Evolutionary conservation across 2,888 invertebrate genomes (phyloP).

Genomic region (Xanthia togata): DNA sequence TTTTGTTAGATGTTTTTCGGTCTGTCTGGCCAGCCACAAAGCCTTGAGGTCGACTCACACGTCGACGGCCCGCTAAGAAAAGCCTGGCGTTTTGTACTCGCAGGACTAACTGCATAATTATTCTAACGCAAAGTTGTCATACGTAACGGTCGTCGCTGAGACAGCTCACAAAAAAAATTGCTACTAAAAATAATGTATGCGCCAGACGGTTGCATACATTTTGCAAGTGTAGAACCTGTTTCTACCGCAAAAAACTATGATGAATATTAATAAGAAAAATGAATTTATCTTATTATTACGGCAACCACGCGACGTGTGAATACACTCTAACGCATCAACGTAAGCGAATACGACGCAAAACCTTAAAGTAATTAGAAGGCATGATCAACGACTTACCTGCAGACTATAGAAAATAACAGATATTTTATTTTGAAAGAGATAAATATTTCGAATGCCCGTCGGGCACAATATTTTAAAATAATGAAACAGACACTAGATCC

Average conservation of each 20-base stretch:
- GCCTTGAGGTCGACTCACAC: slow-evolving; percentile 70
- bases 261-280: slow-evolving; percentile 47
- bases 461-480: slow-evolving; percentile 52
- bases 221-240: slow-evolving; percentile 56
- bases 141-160: slow-evolving; percentile 53
- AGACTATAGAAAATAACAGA: slow-evolving; percentile 45
- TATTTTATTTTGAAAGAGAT: slow-evolving; percentile 38
- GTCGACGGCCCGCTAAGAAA: slow-evolving; percentile 64
- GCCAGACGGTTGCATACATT: slow-evolving; percentile 54
- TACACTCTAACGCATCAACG: slow-evolving; percentile 36
- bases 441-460: slow-evolving; percentile 48
- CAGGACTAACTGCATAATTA: slow-evolving; percentile 55
- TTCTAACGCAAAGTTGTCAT: slow-evolving; percentile 57
- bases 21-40: slow-evolving; percentile 72
- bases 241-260: slow-evolving; percentile 42
- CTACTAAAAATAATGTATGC: slow-evolving; percentile 42
- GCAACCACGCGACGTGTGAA: slow-evolving; percentile 24
- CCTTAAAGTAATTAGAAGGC: slow-evolving; percentile 50
- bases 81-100: slow-evolving; percentile 60
- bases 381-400: slow-evolving; percentile 32
- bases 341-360: slow-evolving; percentile 27
- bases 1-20: slow-evolving; percentile 80
- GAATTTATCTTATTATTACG: slow-evolving; percentile 34
- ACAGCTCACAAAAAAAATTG: slow-evolving; percentile 42
- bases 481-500: slow-evolving; percentile 55